Evolutionary conservation across 2,113 vertebrate genomes (phyloP), one percentile per base, ranked within the genome.

Genomic region (Dasypus novemcinctus): DNA sequence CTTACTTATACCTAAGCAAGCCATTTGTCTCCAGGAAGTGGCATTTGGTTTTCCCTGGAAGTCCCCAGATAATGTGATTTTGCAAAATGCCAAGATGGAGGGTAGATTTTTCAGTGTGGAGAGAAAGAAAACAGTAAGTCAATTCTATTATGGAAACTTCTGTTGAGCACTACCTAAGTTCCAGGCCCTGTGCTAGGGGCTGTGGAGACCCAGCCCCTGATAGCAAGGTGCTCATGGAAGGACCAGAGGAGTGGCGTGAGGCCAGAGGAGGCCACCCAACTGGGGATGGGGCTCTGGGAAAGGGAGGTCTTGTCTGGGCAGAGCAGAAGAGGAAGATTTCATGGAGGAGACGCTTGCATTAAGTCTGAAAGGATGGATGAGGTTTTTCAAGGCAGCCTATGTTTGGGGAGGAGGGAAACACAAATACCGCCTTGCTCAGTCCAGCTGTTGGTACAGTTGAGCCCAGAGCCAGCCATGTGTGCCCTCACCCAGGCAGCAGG

Each of bases 1-100:
- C 94, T 97, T 97, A 95, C 97, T 98, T 96, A 95, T 79, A 84
- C 91, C 93, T 93, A 91, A 97, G 93, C 82, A 95, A 94, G 94
- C 93, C 93, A 97, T 97, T 97, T 96, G 96, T 97, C 96, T 98
- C 93, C 18, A 89, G 88, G 95, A 97, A 95, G 89, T 97, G 97
- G 93, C 96, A 97, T 96, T 96, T 84, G 25, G 96, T 93, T 97
- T 96, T 97, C 95, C 94, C 88, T 97, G 72, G 89, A 97, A 97
- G 96, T 97, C 75, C 89, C 59, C 75, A 96, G 91, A 96, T 97
- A 92, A 96, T 96, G 93, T 95, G 91, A 74, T 94, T 96, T 95
- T 95, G 78, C 95, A 96, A 94, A 95, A 95, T 96, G 93, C 96
- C 95, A 93, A 74, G 54, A 66, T 90, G 43, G 92, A 95, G 69